Evolutionary conservation across 2,113 vertebrate species (phyloP).

Genomic region (Mesitornis unicolor): DNA sequence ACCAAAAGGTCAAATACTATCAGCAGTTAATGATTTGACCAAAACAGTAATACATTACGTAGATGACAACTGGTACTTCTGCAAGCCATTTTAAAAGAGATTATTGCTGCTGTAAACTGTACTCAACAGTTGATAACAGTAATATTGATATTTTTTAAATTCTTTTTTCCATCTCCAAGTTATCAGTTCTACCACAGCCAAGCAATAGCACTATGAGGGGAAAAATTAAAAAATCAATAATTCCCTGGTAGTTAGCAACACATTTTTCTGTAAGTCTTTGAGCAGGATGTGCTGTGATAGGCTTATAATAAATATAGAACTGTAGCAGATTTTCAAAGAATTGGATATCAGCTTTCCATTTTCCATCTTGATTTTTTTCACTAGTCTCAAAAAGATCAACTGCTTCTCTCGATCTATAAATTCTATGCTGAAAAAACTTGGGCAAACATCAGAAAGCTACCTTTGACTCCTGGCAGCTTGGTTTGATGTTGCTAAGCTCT

Average conservation of each 20-base stretch:
- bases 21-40: neutral
- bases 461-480: neutral
- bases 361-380: neutral
- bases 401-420: neutral
- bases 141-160: slow-evolving; percentile 26
- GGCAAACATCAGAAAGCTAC: neutral
- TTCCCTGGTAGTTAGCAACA: slow-evolving; percentile 47
- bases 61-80: neutral
- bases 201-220: neutral
- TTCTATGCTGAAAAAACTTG: neutral
- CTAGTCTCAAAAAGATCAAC: neutral
- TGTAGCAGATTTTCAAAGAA: slow-evolving; percentile 25
- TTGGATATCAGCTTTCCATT: neutral
- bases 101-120: slow-evolving; percentile 54
- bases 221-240: slow-evolving; percentile 38
- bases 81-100: slow-evolving; percentile 20
- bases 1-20: neutral
- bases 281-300: slow-evolving; percentile 37
- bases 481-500: neutral
- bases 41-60: neutral
- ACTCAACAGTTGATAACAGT: slow-evolving; percentile 56
- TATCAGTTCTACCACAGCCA: slow-evolving; percentile 19
- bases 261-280: slow-evolving; percentile 47
- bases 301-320: slow-evolving; percentile 40
- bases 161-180: neutral